Percentiles rank a stretch among this genome's conserved stretches.
These are phyloP conservation scores for Eucera pruinosa DNA, from an alignment of 2,888 invertebrate genomes.

Conservation along the genomic window DNA sequence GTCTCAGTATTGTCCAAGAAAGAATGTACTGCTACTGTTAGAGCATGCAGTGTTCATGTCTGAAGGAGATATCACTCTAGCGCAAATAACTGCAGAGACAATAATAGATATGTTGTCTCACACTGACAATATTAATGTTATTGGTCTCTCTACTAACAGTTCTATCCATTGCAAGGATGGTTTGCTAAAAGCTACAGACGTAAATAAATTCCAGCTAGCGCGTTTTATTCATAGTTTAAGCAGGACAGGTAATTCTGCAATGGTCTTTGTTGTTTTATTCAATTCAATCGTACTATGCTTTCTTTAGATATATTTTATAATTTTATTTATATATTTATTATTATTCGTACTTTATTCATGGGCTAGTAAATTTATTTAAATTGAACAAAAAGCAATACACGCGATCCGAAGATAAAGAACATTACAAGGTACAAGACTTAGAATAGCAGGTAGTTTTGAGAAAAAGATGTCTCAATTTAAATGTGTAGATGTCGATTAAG, in stretches of 20 bases:
- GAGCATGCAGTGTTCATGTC: conserved; percentile 81
- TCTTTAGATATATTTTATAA: background rate
- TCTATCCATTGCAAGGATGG: conserved; percentile 75
- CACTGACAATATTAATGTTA: conserved; percentile 78
- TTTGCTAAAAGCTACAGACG: conserved; percentile 79
- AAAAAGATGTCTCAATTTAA: no score
- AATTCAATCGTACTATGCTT: no score
- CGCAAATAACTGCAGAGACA: conserved; percentile 81
- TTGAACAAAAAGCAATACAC: no score
- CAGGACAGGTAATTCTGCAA: conserved; percentile 77
- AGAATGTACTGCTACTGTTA: conserved; percentile 80
- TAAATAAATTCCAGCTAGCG: conserved; percentile 80
- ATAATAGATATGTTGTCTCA: conserved; percentile 82
- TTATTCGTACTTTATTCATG: no score
- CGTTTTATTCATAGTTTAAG: conserved; percentile 77
- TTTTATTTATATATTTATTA: no score
- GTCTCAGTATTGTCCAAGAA: conserved; percentile 78
- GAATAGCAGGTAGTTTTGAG: no score
- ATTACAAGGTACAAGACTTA: no score
- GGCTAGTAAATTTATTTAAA: no score
- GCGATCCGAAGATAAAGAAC: no score
- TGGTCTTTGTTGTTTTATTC: no score
- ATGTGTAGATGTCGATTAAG: no score
- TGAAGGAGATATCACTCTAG: conserved; percentile 79
- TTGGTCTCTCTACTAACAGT: conserved; percentile 76